Base-by-base conservation (phyloP, 2,797 vertebrate species). In the Sciaenops ocellatus region DNA sequence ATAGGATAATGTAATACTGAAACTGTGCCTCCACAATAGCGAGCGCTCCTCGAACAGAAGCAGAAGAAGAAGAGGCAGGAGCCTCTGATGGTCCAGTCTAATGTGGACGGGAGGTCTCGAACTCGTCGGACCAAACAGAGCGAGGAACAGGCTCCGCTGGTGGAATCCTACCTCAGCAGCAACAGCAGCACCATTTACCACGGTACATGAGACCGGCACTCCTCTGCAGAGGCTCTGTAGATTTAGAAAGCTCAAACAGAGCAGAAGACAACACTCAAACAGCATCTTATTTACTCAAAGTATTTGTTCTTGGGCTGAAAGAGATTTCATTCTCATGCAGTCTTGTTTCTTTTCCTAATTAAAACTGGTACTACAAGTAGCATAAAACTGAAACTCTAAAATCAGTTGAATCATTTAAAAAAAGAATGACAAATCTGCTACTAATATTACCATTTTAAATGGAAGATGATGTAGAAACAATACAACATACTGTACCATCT, bases 41-140 rank as follows among this genome's bases (percentile, higher is more conserved):
- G 98, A 89, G 97, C 96, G 5, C 90, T 99, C 63, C 94, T 99
- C 47, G 98, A 99, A 77, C 98, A 99, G 95, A 99, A 99, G 92
- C 98, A 99, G 95, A 99, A 97, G 66, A 99, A 99, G 93, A 99
- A 98, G 80, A 96, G 98, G 18, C 98, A 99, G 94, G 98, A 99
- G 92, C 97, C 98, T 0, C 94, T 99, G 84, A 99, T 99, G 98
- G 98, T 99, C 73, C 98, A 99, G 93, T 97, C 98, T 50, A 99
- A 97, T 0, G 96, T 98, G 46, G 98, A 99, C 3, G 94, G 97
- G 50, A 95, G 98, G 41, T 96, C 97, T 0, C 96, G 98, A 13
- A 90, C 96, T 1, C 97, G 98, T 30, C 95, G 97, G 80, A 96
- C 95, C 82, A 97, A 97, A 47, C 98, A 98, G 72, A 98, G 97